These are phyloP conservation scores for Hemithea aestivaria DNA, from an alignment of 2,888 invertebrate species.

Conservation along the genomic window DNA sequence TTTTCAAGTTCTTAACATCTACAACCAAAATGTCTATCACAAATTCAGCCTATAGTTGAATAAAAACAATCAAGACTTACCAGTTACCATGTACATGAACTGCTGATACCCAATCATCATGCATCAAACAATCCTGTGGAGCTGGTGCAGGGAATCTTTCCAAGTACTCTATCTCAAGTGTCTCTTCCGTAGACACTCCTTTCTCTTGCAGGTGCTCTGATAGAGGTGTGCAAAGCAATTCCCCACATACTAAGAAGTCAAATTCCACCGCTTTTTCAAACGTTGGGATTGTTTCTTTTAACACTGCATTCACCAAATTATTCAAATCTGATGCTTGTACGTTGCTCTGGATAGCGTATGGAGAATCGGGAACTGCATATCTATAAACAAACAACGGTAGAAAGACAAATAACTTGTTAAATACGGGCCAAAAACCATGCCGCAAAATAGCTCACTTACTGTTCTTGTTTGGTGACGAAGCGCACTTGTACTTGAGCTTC, in stretches of 20 bases:
- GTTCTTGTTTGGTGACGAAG: slow-evolving; percentile 88
- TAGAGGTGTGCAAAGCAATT: slow-evolving; percentile 86
- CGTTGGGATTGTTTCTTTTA: slow-evolving; percentile 78
- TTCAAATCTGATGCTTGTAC: slow-evolving; percentile 85
- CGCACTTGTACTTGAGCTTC: slow-evolving; percentile 86
- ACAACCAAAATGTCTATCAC: too few species aligned
- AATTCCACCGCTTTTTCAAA: slow-evolving; percentile 81
- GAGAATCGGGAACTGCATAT: slow-evolving; percentile 91
- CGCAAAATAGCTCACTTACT: slow-evolving; percentile 78
- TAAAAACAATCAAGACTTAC: slow-evolving; percentile 63
- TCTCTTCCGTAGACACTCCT: slow-evolving; percentile 88
- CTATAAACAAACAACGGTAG: slow-evolving; percentile 63
- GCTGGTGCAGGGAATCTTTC: slow-evolving; percentile 94
- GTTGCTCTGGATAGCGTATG: slow-evolving; percentile 88
- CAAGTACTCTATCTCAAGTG: slow-evolving; percentile 94
- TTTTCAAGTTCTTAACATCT: too few species aligned
- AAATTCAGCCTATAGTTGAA: too few species aligned
- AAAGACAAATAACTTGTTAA: neutral
- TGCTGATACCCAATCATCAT: slow-evolving; percentile 99
- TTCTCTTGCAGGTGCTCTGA: slow-evolving; percentile 87
- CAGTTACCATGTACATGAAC: slow-evolving; percentile 85
- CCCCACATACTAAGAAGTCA: slow-evolving; percentile 93
- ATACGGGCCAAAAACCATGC: slow-evolving; percentile 8
- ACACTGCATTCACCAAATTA: slow-evolving; percentile 87
- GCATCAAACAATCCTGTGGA: slow-evolving; percentile 94